Evolutionary conservation across 2,888 invertebrate genomes (phyloP), one percentile per base, ranked within the genome.

Genomic region (Leucoptera coffeella): DNA sequence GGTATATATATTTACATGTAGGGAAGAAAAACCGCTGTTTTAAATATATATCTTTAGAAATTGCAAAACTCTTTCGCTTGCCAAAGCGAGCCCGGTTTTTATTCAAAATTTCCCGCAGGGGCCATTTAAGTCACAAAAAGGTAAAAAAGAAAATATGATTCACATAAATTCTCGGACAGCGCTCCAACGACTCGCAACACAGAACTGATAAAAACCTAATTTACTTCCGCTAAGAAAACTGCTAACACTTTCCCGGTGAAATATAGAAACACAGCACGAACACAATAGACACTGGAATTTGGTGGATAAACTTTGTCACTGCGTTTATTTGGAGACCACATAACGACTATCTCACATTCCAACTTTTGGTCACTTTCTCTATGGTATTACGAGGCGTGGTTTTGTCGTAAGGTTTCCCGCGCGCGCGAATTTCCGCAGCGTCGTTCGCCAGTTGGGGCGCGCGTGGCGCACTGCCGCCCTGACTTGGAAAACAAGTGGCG

Each of bases 401-500:
- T 17, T 6, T 17, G 9, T 17, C 17, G 17, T 9, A 9, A n/a
- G n/a, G n/a, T n/a, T n/a, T n/a, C n/a, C n/a, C n/a, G n/a, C n/a
- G n/a, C n/a, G n/a, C n/a, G n/a, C n/a, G n/a, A n/a, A n/a, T n/a
- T 15, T n/a, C n/a, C n/a, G n/a, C n/a, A n/a, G n/a, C n/a, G n/a
- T n/a, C n/a, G 15, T 25, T 13, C 13, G 11, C 19, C 15, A 10
- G 22, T 19, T 25, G 14, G 29, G 27, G 28, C 43, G 48, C 59
- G 48, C 52, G 47, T 41, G 50, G 59, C 62, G 54, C 54, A 65
- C 67, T 65, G 60, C 51, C 59, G 60, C 50, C 50, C 42, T 41
- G 38, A 41, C 32, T 36, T 43, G 55, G 45, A 55, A 55, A 58
- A 47, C 47, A 39, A 40, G 31, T 38, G 36, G 28, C 38, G 38